phyloP scores from a whole-genome alignment of 2,113 vertebrate species.

The Pelobates fuscus region DNA sequence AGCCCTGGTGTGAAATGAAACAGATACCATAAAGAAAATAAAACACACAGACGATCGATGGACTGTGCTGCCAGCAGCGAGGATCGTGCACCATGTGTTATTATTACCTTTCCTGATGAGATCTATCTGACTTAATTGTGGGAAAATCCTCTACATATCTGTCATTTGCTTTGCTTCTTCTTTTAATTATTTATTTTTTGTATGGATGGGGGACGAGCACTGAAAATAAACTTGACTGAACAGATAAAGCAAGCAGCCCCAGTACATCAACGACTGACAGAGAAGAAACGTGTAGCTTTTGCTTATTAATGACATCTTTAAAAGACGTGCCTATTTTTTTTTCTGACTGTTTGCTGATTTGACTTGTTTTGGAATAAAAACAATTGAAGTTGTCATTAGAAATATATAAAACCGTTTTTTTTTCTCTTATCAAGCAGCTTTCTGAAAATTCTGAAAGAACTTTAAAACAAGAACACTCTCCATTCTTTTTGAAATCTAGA shows the following conservation, averaged over 20 bases:
- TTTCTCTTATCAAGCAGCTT: no score
- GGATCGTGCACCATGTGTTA: not conserved
- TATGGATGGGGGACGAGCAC: slow-evolving; percentile 21
- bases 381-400: not conserved
- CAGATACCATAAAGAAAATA: not conserved
- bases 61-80: not conserved
- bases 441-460: no score
- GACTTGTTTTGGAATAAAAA: not conserved
- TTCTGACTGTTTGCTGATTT: not conserved
- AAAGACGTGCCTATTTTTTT: not conserved
- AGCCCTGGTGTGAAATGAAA: not conserved
- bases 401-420: not conserved
- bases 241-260: not conserved
- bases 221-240: slow-evolving; percentile 10
- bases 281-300: slow-evolving; percentile 13
- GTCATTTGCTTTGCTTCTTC: not conserved
- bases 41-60: not conserved
- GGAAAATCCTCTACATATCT: not conserved
- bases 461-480: not conserved
- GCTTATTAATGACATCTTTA: no score
- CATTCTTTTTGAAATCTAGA: no score
- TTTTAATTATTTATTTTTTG: not conserved
- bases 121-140: not conserved
- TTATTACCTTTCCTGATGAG: not conserved
- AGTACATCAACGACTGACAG: slow-evolving; percentile 5